Evolutionary conservation across 2,888 invertebrate species (phyloP).

Genomic region (Melinopterus prodromus): DNA sequence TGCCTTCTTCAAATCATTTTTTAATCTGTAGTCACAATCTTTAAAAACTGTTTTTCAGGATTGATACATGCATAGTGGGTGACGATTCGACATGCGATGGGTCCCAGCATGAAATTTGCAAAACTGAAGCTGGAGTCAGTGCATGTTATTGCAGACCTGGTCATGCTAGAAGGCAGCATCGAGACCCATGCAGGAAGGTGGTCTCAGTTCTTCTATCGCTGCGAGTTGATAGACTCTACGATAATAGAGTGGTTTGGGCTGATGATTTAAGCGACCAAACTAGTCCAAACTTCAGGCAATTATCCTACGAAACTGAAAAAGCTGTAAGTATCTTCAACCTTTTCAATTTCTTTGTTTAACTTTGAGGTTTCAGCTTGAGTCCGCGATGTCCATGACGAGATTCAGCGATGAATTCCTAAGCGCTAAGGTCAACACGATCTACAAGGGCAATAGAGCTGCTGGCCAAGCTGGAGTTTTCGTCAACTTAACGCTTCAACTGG

Average conservation of each 20-base stretch:
- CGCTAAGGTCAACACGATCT: slow-evolving; percentile 80
- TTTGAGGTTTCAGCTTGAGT: slow-evolving; percentile 74
- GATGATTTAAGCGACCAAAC: slow-evolving; percentile 76
- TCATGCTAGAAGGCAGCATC: slow-evolving; percentile 72
- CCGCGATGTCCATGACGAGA: slow-evolving; percentile 92
- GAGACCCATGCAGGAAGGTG: slow-evolving; percentile 81
- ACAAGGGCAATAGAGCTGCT: slow-evolving; percentile 73
- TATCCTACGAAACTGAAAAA: slow-evolving; percentile 86
- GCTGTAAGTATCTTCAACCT: slow-evolving; percentile 88
- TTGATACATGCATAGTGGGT: slow-evolving; percentile 94
- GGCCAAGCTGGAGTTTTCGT: slow-evolving; percentile 82
- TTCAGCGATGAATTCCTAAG: slow-evolving; percentile 88
- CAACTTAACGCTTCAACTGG: slow-evolving; percentile 83
- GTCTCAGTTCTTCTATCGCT: slow-evolving; percentile 82
- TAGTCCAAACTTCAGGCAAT: slow-evolving; percentile 81
- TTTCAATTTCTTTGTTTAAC: no score
- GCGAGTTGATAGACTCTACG: slow-evolving; percentile 84
- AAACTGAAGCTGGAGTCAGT: slow-evolving; percentile 86
- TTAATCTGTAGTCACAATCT: background rate
- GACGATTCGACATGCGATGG: slow-evolving; percentile 91
- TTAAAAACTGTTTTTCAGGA: slow-evolving; percentile 61
- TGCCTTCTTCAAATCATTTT: background rate
- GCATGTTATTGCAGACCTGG: slow-evolving; percentile 89
- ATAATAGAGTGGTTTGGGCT: slow-evolving; percentile 81
- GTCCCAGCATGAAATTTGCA: slow-evolving; percentile 87